Percentiles rank a stretch among this genome's conserved stretches.
These are phyloP conservation scores for Sphenopsis melanotis DNA, from an alignment of 2,797 vertebrate species.

Conservation along the genomic window DNA sequence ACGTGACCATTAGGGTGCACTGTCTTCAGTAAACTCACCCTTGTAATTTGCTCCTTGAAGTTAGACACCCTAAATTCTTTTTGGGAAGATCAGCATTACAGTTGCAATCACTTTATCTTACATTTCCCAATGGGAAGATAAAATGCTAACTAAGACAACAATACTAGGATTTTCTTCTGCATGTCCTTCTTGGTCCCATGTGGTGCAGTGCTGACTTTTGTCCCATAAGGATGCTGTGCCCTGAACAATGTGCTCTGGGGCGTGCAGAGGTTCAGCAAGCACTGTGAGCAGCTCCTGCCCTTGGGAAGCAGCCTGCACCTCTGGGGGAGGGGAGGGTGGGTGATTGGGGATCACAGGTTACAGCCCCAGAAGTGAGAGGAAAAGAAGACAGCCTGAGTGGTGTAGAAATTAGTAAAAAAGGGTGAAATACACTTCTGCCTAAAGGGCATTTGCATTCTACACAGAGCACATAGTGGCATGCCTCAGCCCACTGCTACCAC, in stretches of 20 bases:
- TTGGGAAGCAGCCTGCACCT: fast-evolving
- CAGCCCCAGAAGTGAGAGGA: background rate
- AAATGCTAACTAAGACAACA: background rate
- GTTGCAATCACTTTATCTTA: background rate
- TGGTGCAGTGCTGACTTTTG: background rate
- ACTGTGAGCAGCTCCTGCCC: background rate
- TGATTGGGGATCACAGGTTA: background rate
- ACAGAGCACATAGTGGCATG: fast-evolving
- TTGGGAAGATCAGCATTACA: background rate
- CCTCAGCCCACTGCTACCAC: background rate
- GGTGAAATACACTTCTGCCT: background rate
- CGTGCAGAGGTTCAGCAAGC: fast-evolving
- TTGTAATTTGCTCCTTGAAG: background rate
- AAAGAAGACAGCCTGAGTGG: background rate
- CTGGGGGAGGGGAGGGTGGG: fast-evolving
- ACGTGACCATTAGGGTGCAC: background rate
- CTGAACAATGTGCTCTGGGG: fast-evolving
- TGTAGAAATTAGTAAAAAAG: background rate
- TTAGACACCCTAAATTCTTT: background rate
- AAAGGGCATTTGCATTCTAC: background rate
- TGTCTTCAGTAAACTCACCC: background rate
- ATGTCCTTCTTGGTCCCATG: fast-evolving
- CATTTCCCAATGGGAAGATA: background rate
- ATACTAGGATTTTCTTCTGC: background rate
- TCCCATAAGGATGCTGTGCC: background rate